Conservation (phyloP, 2,797 vertebrate genomes). For the Melanotaenia parkinsoni region DNA sequence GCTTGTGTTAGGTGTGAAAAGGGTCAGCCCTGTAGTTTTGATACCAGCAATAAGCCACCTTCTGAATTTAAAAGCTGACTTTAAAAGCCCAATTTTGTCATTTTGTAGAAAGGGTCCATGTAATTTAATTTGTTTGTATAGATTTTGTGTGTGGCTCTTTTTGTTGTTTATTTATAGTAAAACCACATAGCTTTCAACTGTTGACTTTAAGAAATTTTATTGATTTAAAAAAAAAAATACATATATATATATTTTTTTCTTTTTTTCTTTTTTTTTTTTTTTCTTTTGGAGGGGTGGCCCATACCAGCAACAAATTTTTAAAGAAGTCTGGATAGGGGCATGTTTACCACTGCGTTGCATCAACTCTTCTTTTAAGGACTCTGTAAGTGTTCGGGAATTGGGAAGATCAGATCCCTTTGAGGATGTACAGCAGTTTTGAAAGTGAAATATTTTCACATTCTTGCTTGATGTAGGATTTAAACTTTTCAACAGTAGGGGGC, state of each 20-base stretch:
- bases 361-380: background rate
- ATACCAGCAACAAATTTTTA: background rate
- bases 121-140: conserved; percentile 30
- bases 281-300: too few relatives aligned
- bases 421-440: background rate
- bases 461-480: background rate
- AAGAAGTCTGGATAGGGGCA: background rate
- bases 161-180: background rate
- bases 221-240: background rate
- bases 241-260: too few relatives aligned
- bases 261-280: too few relatives aligned
- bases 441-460: conserved; percentile 1
- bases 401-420: background rate
- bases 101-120: conserved; percentile 9
- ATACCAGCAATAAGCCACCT: conserved; percentile 41
- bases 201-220: background rate
- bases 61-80: conserved; percentile 37
- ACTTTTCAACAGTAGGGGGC: background rate
- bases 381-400: background rate
- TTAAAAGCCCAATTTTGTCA: conserved; percentile 23
- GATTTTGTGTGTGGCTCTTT: background rate
- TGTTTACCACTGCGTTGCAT: background rate
- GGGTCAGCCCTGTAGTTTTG: conserved; percentile 49
- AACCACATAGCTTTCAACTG: background rate
- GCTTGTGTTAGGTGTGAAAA: conserved; percentile 48